These are phyloP conservation scores for Numenius arquata DNA, from an alignment of 2,113 vertebrate species.

Conservation along the genomic window DNA sequence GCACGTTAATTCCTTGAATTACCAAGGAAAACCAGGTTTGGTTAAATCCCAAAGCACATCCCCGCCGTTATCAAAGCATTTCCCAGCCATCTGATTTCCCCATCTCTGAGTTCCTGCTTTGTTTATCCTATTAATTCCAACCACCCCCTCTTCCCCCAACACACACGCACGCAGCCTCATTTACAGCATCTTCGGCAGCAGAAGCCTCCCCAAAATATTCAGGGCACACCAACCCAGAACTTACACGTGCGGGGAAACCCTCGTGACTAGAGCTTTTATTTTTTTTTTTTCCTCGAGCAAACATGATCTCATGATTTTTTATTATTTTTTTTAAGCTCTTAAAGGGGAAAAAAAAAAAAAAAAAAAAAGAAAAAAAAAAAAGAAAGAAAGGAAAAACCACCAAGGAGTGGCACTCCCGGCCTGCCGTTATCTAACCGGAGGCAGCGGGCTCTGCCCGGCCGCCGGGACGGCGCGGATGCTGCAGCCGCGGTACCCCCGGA, in stretches of 20 bases:
- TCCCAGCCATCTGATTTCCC: conserved; percentile 71
- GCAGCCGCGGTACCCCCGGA: neutral
- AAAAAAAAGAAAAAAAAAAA: neutral
- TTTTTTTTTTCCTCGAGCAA: neutral
- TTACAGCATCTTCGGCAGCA: conserved; percentile 31
- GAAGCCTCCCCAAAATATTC: conserved; percentile 61
- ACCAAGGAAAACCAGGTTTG: conserved; percentile 2
- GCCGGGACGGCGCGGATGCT: conserved; percentile 1
- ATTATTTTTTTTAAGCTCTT: neutral
- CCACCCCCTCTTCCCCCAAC: conserved; percentile 71
- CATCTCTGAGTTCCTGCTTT: conserved; percentile 63
- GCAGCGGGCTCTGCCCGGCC: neutral
- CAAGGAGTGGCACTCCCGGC: neutral
- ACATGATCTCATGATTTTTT: conserved; percentile 10
- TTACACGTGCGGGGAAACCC: conserved; percentile 53
- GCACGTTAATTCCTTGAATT: neutral
- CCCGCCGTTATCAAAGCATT: conserved; percentile 62
- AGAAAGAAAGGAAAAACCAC: too few relatives aligned
- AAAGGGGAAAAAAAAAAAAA: neutral
- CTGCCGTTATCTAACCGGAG: neutral
- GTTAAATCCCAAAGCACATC: conserved; percentile 51
- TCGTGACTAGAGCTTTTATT: conserved; percentile 8
- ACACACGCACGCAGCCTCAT: conserved; percentile 65
- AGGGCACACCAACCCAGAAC: conserved; percentile 32
- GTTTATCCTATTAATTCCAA: conserved; percentile 72